phyloP scores from a whole-genome alignment of 2,888 invertebrate species.

The Sarcophaga carnaria region DNA sequence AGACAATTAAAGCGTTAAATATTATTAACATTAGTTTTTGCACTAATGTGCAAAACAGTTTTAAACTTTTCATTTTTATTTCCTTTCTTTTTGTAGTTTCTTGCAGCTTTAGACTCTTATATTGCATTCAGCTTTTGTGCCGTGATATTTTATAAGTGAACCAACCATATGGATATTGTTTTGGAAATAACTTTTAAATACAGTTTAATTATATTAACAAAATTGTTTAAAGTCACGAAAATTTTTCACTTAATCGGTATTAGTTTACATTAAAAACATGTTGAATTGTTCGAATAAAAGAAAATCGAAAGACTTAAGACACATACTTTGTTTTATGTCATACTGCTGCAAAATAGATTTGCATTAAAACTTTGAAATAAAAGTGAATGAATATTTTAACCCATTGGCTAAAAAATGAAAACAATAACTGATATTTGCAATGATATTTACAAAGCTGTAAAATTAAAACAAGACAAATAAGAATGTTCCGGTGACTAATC shows the following conservation, averaged over 20 bases:
- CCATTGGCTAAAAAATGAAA: neutral
- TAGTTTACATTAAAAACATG: neutral
- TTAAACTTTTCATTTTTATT: slow-evolving; percentile 4
- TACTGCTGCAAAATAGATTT: neutral
- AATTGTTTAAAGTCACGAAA: slow-evolving; percentile 48
- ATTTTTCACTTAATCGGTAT: slow-evolving; percentile 23
- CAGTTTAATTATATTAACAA: slow-evolving; percentile 38
- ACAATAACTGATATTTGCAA: too few species aligned
- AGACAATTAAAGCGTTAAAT: slow-evolving; percentile 56
- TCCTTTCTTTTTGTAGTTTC: neutral
- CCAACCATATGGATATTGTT: slow-evolving; percentile 1
- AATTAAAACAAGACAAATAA: too few species aligned
- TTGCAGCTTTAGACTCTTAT: neutral
- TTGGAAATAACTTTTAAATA: slow-evolving; percentile 8
- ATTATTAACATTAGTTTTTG: slow-evolving; percentile 63
- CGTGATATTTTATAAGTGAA: slow-evolving; percentile 36
- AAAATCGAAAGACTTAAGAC: slow-evolving; percentile 53
- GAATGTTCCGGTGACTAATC: too few species aligned
- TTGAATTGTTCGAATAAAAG: neutral
- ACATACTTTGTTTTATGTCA: slow-evolving; percentile 35
- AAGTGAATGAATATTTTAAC: neutral
- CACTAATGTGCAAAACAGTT: slow-evolving; percentile 60
- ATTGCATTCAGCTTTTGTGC: slow-evolving; percentile 22
- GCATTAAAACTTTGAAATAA: too few species aligned
- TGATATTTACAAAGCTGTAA: too few species aligned